Conservation (phyloP, 2,113 vertebrate genomes). For the Calonectris borealis region DNA sequence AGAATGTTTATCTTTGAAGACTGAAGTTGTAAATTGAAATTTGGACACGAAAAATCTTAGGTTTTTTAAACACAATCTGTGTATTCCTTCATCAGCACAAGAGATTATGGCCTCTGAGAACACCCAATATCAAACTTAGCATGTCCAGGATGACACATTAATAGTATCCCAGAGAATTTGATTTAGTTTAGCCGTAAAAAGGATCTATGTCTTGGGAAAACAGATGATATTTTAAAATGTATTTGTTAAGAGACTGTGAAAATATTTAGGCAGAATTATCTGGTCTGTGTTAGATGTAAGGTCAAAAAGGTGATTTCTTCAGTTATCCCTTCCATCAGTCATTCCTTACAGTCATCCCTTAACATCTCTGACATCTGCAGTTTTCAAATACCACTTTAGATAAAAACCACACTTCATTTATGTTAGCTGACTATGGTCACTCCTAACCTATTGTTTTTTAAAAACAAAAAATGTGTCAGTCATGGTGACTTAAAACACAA, state of each 20-base stretch:
- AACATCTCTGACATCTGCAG: not conserved
- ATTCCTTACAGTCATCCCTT: not conserved
- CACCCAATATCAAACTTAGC: accelerated
- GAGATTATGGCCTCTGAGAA: not conserved
- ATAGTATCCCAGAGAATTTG: not conserved
- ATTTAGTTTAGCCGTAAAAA: not conserved
- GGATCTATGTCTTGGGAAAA: not conserved
- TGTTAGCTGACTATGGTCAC: not conserved
- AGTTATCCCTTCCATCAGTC: not conserved
- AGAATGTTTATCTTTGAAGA: not conserved
- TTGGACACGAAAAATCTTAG: not conserved
- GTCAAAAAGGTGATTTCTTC: not conserved
- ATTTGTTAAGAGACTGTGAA: not conserved
- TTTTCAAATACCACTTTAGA: not conserved
- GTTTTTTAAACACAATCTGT: not conserved
- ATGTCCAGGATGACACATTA: not conserved
- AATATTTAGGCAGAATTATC: slow-evolving; percentile 2
- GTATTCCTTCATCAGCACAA: not conserved
- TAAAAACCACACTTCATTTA: not conserved
- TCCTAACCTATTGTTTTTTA: not conserved
- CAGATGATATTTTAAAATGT: not conserved
- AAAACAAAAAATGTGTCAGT: not conserved
- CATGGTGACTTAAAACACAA: not conserved
- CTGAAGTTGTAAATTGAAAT: not conserved
- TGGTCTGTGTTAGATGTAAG: not conserved